phyloP scores from a whole-genome alignment of 2,797 vertebrate species.

The Pelobates cultripes region DNA sequence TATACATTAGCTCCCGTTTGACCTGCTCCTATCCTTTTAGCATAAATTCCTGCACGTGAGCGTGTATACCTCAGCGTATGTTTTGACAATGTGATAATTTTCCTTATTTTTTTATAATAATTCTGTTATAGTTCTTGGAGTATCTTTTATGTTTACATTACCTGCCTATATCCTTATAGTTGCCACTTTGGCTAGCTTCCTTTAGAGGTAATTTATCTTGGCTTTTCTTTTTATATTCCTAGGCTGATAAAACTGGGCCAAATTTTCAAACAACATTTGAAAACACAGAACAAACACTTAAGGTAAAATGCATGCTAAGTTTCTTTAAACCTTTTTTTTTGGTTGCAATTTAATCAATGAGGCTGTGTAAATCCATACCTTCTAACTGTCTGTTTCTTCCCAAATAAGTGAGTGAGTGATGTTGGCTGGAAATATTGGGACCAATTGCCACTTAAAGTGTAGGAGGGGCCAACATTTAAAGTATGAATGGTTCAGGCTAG shows the following conservation, averaged over 20 bases:
- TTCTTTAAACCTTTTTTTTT: background rate
- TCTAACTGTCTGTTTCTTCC: too few species aligned
- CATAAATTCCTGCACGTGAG: background rate
- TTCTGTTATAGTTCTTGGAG: background rate
- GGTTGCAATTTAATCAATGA: too few species aligned
- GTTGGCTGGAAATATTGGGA: too few species aligned
- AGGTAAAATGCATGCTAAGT: slow-evolving; percentile 71
- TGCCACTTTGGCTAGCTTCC: background rate
- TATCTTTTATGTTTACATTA: background rate
- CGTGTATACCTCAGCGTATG: background rate
- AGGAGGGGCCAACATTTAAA: too few species aligned
- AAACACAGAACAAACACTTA: slow-evolving; percentile 88
- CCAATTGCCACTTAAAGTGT: too few species aligned
- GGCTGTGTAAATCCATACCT: too few species aligned
- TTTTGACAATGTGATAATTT: background rate
- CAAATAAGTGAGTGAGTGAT: too few species aligned
- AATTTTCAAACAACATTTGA: slow-evolving; percentile 84
- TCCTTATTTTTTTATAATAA: background rate
- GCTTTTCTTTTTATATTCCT: slow-evolving; percentile 25
- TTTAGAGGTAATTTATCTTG: slow-evolving; percentile 13
- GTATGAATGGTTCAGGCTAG: too few species aligned
- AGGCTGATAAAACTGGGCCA: slow-evolving; percentile 87
- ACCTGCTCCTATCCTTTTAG: background rate
- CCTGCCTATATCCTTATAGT: background rate
- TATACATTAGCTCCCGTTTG: too few species aligned